A percentile compares a stretch with the other conserved stretches of the same genome.
These are phyloP conservation scores for Drosophila mercatorum DNA, from an alignment of 2,888 invertebrate genomes.

Conservation along the genomic window DNA sequence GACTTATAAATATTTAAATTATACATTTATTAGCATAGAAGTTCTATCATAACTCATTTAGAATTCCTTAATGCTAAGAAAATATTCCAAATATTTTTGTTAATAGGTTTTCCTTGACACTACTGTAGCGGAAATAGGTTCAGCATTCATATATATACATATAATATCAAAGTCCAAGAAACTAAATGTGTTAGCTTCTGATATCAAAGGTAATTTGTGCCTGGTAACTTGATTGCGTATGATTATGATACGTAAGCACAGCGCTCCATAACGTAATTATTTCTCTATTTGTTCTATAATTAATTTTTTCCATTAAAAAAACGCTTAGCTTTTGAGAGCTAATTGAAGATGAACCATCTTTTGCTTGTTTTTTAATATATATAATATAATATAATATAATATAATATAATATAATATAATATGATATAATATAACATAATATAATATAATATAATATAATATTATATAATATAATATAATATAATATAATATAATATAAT, in stretches of 20 bases:
- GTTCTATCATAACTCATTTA: not conserved
- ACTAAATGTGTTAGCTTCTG: constrained; percentile 33
- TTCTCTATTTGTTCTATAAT: not conserved
- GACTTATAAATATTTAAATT: not conserved
- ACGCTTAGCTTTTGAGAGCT: not conserved
- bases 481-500: too few species aligned
- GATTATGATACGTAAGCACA: constrained; percentile 18
- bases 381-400: not conserved
- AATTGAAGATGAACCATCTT: not conserved
- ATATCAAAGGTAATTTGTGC: constrained; percentile 42
- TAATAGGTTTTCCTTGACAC: constrained; percentile 1
- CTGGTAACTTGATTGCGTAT: constrained; percentile 45
- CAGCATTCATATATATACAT: not conserved
- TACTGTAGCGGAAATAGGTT: not conserved
- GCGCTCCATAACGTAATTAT: not conserved
- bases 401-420: too few species aligned
- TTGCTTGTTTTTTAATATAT: not conserved
- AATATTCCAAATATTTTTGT: not conserved
- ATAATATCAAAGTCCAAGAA: constrained; percentile 65
- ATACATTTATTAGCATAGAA: not conserved
- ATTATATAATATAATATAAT: not conserved
- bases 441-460: too few species aligned
- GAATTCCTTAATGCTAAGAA: not conserved
- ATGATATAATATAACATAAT: too few species aligned
- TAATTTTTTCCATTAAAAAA: not conserved